phyloP scores from a whole-genome alignment of 2,888 invertebrate genomes.

The Caenorhabditis panamensis region DNA sequence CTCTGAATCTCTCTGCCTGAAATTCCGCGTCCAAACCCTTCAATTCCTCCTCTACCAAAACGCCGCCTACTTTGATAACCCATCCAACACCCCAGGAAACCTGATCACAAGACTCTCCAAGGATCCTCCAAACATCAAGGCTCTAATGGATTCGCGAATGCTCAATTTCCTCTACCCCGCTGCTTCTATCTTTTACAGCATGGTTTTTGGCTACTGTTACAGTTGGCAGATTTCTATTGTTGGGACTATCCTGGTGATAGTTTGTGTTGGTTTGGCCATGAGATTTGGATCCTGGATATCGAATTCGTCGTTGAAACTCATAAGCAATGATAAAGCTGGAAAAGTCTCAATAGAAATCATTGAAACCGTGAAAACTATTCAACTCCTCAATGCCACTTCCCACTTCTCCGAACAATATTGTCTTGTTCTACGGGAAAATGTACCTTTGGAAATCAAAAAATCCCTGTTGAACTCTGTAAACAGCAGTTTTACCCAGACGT shows the following conservation, averaged over 20 bases:
- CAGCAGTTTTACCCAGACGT: conserved; percentile 68
- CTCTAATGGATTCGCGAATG: conserved; percentile 81
- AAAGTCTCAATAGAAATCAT: conserved; percentile 81
- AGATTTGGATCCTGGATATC: conserved; percentile 82
- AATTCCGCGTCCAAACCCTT: conserved; percentile 69
- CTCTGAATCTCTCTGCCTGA: conserved; percentile 69
- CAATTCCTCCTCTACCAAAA: conserved; percentile 81
- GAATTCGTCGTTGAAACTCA: conserved; percentile 64
- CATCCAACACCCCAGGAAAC: conserved; percentile 81
- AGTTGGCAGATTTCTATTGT: conserved; percentile 81
- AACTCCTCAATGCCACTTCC: conserved; percentile 81
- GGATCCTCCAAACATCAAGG: conserved; percentile 82
- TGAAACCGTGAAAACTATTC: conserved; percentile 82
- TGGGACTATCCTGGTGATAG: conserved; percentile 78
- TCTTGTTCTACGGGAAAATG: conserved; percentile 41
- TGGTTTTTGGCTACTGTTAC: conserved; percentile 82
- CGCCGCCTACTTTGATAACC: conserved; percentile 82
- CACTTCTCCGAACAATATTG: conserved; percentile 80
- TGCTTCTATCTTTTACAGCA: conserved; percentile 80
- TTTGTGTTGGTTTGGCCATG: conserved; percentile 81
- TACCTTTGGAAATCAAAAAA: conserved; percentile 64
- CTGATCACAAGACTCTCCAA: conserved; percentile 81
- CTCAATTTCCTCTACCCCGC: conserved; percentile 81
- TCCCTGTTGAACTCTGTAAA: conserved; percentile 60
- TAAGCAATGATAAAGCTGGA: conserved; percentile 83